These are phyloP conservation scores for Astyanax mexicanus DNA, from an alignment of 2,797 vertebrate genomes.

Conservation along the genomic window DNA sequence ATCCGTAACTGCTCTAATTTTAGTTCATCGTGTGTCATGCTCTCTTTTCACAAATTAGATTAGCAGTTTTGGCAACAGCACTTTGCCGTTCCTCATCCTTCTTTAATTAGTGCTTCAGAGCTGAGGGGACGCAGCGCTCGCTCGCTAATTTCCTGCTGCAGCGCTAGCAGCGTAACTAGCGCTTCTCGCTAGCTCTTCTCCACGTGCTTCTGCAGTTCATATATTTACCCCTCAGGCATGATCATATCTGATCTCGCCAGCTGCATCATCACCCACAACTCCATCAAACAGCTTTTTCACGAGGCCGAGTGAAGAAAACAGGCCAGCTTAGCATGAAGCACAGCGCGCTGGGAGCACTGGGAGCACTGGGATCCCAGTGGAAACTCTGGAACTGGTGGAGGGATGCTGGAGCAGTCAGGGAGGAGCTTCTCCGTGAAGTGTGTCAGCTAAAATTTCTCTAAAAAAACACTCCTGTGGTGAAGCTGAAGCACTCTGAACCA, in stretches of 20 bases:
- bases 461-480: background rate
- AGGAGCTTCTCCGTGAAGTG: slow-evolving; percentile 9
- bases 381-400: slow-evolving; percentile 26
- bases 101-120: slow-evolving; percentile 41
- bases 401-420: slow-evolving; percentile 9
- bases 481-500: slow-evolving; percentile 22
- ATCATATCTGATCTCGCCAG: slow-evolving; percentile 50
- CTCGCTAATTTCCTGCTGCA: slow-evolving; percentile 45
- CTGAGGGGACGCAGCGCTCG: slow-evolving; percentile 27
- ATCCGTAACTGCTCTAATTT: slow-evolving; percentile 62
- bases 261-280: slow-evolving; percentile 25
- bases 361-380: background rate
- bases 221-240: slow-evolving; percentile 33
- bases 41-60: slow-evolving; percentile 60
- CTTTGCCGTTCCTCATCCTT: slow-evolving; percentile 50
- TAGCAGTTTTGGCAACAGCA: slow-evolving; percentile 56
- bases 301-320: slow-evolving; percentile 27
- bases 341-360: background rate
- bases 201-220: slow-evolving; percentile 1
- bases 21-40: slow-evolving; percentile 56
- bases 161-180: background rate
- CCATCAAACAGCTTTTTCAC: slow-evolving; percentile 4
- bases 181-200: slow-evolving; percentile 24
- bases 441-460: slow-evolving; percentile 13
- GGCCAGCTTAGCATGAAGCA: background rate